Base-by-base conservation (phyloP, 2,888 invertebrate species). In the Hedychridium roseum region DNA sequence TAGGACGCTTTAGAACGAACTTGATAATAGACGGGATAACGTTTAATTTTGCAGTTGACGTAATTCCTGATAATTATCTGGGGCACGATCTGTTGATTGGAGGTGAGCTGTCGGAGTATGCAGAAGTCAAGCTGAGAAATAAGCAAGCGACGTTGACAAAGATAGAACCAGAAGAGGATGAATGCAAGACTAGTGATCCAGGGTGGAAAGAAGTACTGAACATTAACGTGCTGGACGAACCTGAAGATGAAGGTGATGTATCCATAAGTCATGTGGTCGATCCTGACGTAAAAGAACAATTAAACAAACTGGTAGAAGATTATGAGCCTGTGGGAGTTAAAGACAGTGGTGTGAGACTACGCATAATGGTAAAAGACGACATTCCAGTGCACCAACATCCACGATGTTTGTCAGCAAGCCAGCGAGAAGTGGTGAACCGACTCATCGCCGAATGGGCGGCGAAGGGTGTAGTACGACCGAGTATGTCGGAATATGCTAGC, bases 1-100 rank as follows among this genome's bases (percentile, higher is more conserved):
- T 53, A 2, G 53, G 50, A 36, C 28, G 48, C 6, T 48, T 50
- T 3, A 27, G 1, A 7, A 30, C 48, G 1, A 20, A 44, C 1
- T 12, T 49, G 7, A 26, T n/a, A 7, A 26, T 26, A 6, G 26
- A 26, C n/a, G n/a, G n/a, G n/a, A n/a, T n/a, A n/a, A n/a, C n/a
- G n/a, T n/a, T n/a, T n/a, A n/a, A n/a, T n/a, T n/a, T n/a, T n/a
- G n/a, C n/a, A n/a, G n/a, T n/a, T n/a, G n/a, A n/a, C n/a, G n/a
- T n/a, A n/a, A n/a, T n/a, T n/a, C n/a, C n/a, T n/a, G n/a, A n/a
- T n/a, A n/a, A n/a, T n/a, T n/a, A n/a, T n/a, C n/a, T n/a, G n/a
- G n/a, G n/a, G n/a, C n/a, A n/a, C n/a, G n/a, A n/a, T n/a, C n/a
- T n/a, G n/a, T n/a, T n/a, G n/a, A n/a, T n/a, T n/a, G n/a, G n/a